phyloP scores from a whole-genome alignment of 2,797 vertebrate genomes.

The Takifugu rubripes region DNA sequence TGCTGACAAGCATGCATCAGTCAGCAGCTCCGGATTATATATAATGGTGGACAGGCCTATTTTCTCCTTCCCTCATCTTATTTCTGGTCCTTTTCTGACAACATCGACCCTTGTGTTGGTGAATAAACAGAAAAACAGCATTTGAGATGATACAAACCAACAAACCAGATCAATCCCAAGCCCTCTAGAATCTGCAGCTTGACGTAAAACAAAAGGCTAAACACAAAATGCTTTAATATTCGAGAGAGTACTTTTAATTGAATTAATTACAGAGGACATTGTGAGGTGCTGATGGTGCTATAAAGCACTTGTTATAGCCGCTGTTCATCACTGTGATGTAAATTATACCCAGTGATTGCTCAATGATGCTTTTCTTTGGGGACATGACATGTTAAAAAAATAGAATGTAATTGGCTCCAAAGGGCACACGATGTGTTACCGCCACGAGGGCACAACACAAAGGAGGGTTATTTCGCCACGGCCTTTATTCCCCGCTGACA shows the following conservation, averaged over 20 bases:
- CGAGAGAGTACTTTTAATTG: constrained; percentile 88
- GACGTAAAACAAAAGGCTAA: constrained; percentile 79
- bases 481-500: constrained; percentile 37
- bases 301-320: constrained; percentile 80
- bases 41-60: constrained; percentile 18
- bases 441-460: constrained; percentile 52
- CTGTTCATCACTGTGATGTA: constrained; percentile 81
- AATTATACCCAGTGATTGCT: constrained; percentile 77
- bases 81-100: constrained; percentile 28
- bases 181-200: constrained; percentile 28
- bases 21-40: constrained; percentile 53
- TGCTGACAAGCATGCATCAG: constrained; percentile 66
- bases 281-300: constrained; percentile 89
- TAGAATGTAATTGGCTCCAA: constrained; percentile 74
- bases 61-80: constrained; percentile 2
- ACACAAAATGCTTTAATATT: constrained; percentile 86
- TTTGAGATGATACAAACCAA: no score
- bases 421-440: constrained; percentile 68
- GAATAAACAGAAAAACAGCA: not conserved
- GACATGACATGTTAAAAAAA: constrained; percentile 64
- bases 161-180: not conserved
- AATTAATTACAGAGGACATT: constrained; percentile 91
- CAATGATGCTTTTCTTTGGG: constrained; percentile 73
- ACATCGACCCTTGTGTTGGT: not conserved
- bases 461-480: constrained; percentile 49